Conservation (phyloP, 2,888 invertebrate species). For the Phoronis australis region DNA sequence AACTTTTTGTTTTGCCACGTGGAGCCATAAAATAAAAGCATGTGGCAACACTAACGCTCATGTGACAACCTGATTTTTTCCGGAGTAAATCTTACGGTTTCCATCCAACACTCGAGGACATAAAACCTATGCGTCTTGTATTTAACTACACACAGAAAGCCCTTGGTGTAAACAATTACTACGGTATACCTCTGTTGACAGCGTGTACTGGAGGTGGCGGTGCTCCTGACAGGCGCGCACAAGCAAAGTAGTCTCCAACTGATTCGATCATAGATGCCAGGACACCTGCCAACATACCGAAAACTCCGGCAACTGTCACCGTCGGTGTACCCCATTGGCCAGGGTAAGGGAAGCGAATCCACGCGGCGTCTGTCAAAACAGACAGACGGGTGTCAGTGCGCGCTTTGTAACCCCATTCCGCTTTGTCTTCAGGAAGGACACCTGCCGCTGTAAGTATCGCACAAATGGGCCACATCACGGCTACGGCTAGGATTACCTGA, state of each 20-base stretch:
- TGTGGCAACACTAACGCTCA: too few species aligned
- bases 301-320: constrained; percentile 34
- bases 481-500: constrained; percentile 38
- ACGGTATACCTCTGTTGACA: constrained; percentile 77
- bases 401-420: constrained; percentile 46
- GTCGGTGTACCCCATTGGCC: constrained; percentile 48
- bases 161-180: too few species aligned
- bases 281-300: constrained; percentile 44
- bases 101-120: too few species aligned
- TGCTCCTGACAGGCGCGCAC: constrained; percentile 66
- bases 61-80: too few species aligned
- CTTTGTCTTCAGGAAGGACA: constrained; percentile 49
- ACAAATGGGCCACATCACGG: constrained; percentile 42
- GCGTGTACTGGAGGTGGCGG: constrained; percentile 80
- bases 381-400: constrained; percentile 40
- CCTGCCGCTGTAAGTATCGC: constrained; percentile 41
- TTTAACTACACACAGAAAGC: too few species aligned
- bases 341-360: constrained; percentile 61
- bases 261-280: constrained; percentile 47
- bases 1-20: too few species aligned
- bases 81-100: too few species aligned
- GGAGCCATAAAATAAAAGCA: too few species aligned
- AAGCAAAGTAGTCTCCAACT: constrained; percentile 84
- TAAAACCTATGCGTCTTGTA: too few species aligned
- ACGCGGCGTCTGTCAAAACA: constrained; percentile 35